phyloP scores from a whole-genome alignment of 2,113 vertebrate genomes.

The Oreochromis spilurus region DNA sequence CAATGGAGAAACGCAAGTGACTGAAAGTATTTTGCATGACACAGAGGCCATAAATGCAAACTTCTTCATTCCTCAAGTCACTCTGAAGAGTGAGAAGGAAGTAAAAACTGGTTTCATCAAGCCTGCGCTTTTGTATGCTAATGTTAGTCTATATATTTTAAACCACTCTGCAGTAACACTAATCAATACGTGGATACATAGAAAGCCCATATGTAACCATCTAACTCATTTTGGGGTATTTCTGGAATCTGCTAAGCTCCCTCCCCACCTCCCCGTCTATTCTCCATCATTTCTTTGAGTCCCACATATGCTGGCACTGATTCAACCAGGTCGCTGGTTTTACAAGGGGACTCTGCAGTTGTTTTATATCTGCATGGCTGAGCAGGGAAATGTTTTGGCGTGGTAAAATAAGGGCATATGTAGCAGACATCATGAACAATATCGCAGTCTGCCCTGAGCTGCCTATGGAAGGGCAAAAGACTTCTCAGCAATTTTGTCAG shows the following conservation, averaged over 20 bases:
- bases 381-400: background rate
- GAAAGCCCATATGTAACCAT: too few species aligned
- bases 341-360: background rate
- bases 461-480: background rate
- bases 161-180: background rate
- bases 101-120: background rate
- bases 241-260: conserved; percentile 23
- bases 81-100: background rate
- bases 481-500: background rate
- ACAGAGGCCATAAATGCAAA: background rate
- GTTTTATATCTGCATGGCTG: background rate
- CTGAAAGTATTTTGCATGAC: background rate
- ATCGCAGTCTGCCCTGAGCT: background rate
- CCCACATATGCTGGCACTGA: background rate
- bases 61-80: background rate
- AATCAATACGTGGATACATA: background rate
- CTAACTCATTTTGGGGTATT: conserved; percentile 13
- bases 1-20: background rate
- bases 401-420: background rate
- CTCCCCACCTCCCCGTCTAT: background rate
- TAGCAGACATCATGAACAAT: background rate
- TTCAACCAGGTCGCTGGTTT: conserved; percentile 11
- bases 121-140: background rate
- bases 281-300: background rate
- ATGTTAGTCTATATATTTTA: background rate